These are phyloP conservation scores for Misgurnus mizolepis DNA, from an alignment of 2,113 vertebrate species.

Conservation along the genomic window DNA sequence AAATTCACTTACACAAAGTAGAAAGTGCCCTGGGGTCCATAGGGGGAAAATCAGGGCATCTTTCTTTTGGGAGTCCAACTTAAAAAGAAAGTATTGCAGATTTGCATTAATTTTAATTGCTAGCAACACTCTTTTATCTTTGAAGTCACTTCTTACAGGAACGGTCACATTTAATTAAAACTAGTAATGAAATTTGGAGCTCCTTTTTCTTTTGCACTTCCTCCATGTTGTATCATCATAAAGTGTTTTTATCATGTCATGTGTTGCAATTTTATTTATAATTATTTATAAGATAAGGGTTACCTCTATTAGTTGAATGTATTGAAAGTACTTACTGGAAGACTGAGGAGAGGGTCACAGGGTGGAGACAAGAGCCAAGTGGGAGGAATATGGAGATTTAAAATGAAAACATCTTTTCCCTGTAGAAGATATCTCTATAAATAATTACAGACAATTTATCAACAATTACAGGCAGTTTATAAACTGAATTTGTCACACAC, in stretches of 20 bases:
- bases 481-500: too few species aligned
- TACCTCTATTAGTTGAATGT: neutral
- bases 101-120: neutral
- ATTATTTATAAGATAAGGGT: neutral
- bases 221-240: neutral
- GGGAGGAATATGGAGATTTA: neutral
- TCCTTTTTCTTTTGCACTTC: neutral
- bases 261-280: neutral
- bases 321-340: slow-evolving; percentile 20
- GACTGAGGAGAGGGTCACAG: slow-evolving; percentile 4
- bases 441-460: neutral
- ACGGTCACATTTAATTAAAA: neutral
- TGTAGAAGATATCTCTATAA: neutral
- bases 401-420: slow-evolving; percentile 7
- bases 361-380: neutral
- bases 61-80: slow-evolving; percentile 7
- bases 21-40: neutral
- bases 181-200: neutral
- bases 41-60: neutral
- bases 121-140: too few species aligned
- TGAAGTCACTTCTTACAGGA: neutral
- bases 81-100: neutral
- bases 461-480: too few species aligned
- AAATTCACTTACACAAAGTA: neutral
- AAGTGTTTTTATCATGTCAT: slow-evolving; percentile 4